Base-by-base conservation (phyloP, 2,888 invertebrate species). In the Cheilosia vulpina region DNA sequence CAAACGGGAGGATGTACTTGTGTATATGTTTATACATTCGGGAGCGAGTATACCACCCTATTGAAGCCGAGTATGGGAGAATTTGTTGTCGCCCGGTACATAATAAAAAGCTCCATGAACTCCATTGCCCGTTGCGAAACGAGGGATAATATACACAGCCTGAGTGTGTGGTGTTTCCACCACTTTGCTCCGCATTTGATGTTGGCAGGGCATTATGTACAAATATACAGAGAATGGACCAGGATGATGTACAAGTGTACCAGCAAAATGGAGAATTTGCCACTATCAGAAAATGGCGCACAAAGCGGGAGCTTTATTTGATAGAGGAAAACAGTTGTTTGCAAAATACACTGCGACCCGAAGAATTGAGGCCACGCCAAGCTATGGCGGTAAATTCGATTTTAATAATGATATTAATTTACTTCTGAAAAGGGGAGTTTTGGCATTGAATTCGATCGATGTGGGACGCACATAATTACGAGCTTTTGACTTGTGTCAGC, bases 101-200 rank as follows among this genome's bases (percentile, higher is more conserved):
- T 85, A 85, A 85, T 85, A 72, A 85, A 85, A 85, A 85, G 85
- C 85, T 85, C 76, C 76, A 81, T 63, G 72, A 72, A 85, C 80
- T 85, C 72, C 76, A 77, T 79, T 65, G 65, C 79, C 72, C 65
- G 60, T 81, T 57, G 80, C 45, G 72, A 85, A 85, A 68, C 55
- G 72, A 52, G 43, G 77, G 81, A 85, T 85, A 81, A 85, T 81
- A 85, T 52, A 85, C 76, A 84, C 52, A 52, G 60, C 43, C 19
- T 57, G 53, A 17, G 11, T 57, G 41, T 45, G 7, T 50, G 65
- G 34, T 27, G 21, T 41, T 50, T 41, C n/a, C 41, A 15, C 31
- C 11, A 11, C 68, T 31, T 38, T 13, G 50, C 34, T 43, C 45
- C 57, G 43, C 72, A 53, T 43, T 55, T 31, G 21, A 55, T 47